Conservation (phyloP, 2,888 invertebrate species). For the Xiphydria camelus region DNA sequence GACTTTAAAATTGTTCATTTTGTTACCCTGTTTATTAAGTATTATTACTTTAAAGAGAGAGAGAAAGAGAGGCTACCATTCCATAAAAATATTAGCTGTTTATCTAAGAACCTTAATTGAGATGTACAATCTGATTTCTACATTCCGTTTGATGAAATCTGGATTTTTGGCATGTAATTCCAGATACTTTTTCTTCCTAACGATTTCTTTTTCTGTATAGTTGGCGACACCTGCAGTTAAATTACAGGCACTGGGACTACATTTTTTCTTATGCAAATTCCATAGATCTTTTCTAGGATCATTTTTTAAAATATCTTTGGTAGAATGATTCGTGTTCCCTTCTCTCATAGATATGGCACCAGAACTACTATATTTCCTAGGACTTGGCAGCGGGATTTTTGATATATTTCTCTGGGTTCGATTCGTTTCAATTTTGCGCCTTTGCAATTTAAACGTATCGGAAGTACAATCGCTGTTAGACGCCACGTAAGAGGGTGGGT, state of each 20-base stretch:
- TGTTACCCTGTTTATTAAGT: too few species aligned
- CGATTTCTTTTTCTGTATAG: constrained; percentile 18
- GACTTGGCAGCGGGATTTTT: background rate
- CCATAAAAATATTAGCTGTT: background rate
- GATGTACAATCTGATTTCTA: constrained; percentile 31
- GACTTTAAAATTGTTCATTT: too few species aligned
- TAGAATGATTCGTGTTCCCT: background rate
- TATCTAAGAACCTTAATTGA: constrained; percentile 23
- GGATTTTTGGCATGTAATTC: constrained; percentile 21
- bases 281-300: constrained; percentile 7
- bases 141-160: constrained; percentile 26
- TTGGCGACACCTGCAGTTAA: constrained; percentile 12
- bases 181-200: constrained; percentile 25
- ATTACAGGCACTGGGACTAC: constrained; percentile 3
- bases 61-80: too few species aligned
- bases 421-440: too few species aligned
- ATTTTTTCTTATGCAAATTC: constrained; percentile 9
- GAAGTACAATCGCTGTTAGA: too few species aligned
- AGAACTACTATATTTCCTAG: background rate
- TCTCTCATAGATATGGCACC: background rate
- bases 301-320: background rate
- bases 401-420: too few species aligned
- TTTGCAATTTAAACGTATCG: too few species aligned
- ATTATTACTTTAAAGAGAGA: too few species aligned
- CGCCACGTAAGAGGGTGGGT: too few species aligned